phyloP scores from a whole-genome alignment of 2,113 vertebrate genomes.

The Mormyrus iriodes region DNA sequence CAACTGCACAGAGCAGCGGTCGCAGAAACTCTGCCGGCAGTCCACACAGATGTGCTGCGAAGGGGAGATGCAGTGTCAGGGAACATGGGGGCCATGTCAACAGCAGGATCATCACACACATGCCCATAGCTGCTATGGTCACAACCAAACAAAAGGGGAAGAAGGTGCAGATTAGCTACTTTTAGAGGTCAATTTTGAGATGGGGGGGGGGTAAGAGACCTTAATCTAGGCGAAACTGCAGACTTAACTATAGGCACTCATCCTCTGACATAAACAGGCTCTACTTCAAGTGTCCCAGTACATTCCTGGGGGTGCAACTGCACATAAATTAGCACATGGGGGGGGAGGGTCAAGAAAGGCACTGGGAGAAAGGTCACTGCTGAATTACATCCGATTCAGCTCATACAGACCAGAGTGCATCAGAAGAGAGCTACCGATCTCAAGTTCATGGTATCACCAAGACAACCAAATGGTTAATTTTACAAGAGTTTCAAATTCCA shows the following conservation, averaged over 20 bases:
- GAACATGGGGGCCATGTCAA: not conserved
- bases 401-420: not conserved
- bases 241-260: not conserved
- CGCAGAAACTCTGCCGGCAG: conserved; percentile 82
- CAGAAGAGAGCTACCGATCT: not conserved
- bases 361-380: not conserved
- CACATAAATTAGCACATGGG: not conserved
- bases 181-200: not conserved
- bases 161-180: not conserved
- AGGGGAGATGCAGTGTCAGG: not conserved
- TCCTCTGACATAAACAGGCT: not conserved
- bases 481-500: conserved; percentile 1
- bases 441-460: not conserved
- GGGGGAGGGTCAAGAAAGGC: not conserved
- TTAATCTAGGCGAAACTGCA: not conserved
- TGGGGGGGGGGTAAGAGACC: not conserved
- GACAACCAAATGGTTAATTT: not conserved
- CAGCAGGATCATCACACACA: not conserved
- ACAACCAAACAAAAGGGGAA: not conserved
- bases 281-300: not conserved
- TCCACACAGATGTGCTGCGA: conserved; percentile 80
- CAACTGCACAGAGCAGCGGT: conserved; percentile 63
- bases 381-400: not conserved
- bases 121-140: not conserved
- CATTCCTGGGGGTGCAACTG: not conserved